These are phyloP conservation scores for Eulacestoma nigropectus DNA, from an alignment of 2,113 vertebrate species.

Conservation along the genomic window DNA sequence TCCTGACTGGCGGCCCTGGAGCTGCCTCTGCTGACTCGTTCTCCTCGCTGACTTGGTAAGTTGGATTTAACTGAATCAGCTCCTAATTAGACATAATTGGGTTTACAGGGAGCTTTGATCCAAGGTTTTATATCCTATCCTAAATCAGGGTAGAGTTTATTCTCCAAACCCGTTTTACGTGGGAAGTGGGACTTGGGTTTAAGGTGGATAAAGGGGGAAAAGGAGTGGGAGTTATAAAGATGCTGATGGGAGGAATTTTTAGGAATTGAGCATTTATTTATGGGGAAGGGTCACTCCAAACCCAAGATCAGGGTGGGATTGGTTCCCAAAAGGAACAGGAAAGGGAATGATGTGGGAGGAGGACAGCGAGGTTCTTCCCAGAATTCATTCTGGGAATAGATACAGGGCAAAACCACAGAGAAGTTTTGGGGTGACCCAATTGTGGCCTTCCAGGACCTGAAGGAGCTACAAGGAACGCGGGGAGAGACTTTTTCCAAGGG, in stretches of 20 bases:
- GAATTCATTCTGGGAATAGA: background rate
- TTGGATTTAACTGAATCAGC: background rate
- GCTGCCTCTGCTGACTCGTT: conserved; percentile 15
- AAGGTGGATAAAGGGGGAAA: accelerated
- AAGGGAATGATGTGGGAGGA: background rate
- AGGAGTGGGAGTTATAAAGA: background rate
- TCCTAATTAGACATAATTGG: background rate
- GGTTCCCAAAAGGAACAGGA: background rate
- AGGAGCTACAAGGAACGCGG: background rate
- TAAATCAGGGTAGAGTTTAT: background rate
- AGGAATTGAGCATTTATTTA: background rate
- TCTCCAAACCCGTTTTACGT: background rate
- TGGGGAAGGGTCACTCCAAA: background rate
- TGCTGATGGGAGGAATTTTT: background rate
- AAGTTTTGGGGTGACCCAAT: background rate
- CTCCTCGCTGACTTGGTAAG: conserved; percentile 37
- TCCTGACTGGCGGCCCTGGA: background rate
- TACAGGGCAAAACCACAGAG: background rate
- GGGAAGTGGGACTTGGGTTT: background rate
- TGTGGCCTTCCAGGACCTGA: background rate
- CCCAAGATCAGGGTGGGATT: accelerated
- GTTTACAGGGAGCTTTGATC: background rate
- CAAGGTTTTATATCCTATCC: background rate
- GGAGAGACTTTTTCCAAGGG: background rate
- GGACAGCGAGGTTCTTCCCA: background rate